A percentile compares a stretch with the other conserved stretches of the same genome.
These are phyloP conservation scores for Montifringilla adamsi DNA, from an alignment of 2,113 vertebrate species.

Conservation along the genomic window DNA sequence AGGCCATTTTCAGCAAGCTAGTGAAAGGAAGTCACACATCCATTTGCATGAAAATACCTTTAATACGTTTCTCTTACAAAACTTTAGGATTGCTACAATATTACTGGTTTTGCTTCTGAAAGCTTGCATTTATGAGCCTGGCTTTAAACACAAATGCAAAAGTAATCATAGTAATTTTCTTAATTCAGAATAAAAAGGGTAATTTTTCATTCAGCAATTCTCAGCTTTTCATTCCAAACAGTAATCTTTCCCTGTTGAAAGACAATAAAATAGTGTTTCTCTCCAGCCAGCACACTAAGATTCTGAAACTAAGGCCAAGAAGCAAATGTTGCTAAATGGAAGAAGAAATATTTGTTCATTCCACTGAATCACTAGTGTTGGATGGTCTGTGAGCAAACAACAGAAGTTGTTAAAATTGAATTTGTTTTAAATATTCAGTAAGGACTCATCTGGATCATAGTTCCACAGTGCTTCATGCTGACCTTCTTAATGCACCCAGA, in stretches of 20 bases:
- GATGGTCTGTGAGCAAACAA: neutral
- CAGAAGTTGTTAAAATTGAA: neutral
- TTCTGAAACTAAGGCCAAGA: neutral
- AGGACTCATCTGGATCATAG: neutral
- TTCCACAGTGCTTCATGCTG: neutral
- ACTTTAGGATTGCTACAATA: neutral
- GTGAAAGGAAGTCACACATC: neutral
- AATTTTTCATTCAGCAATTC: neutral
- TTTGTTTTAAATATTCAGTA: neutral
- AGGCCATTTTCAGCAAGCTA: neutral
- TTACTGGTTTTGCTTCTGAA: neutral
- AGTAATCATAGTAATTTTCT: neutral
- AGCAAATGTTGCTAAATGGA: neutral
- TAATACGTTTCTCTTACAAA: neutral
- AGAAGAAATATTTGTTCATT: neutral
- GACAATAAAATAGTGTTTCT: neutral
- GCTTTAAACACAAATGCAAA: neutral
- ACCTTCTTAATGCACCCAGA: neutral
- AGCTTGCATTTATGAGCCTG: neutral
- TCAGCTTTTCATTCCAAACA: neutral
- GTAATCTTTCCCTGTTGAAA: neutral
- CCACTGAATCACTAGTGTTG: neutral
- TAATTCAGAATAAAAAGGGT: neutral
- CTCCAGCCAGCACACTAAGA: neutral
- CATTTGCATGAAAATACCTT: neutral